phyloP scores from a whole-genome alignment of 2,888 invertebrate genomes.

The Phytoseiulus persimilis region DNA sequence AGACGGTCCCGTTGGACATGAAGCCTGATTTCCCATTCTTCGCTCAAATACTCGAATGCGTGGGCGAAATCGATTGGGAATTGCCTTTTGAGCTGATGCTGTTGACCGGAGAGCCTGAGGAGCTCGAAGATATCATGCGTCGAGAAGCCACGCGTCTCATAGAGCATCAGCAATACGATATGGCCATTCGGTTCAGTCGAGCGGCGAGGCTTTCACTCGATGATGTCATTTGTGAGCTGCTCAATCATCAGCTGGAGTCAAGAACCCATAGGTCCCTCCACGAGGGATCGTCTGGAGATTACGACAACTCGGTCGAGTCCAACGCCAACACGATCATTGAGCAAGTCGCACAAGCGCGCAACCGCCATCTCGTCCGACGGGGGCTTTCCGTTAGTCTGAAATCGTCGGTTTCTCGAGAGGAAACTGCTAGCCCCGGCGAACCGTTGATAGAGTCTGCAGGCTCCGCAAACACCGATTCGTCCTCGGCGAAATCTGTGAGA shows the following conservation, averaged over 20 bases:
- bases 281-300: not conserved
- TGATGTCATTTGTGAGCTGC: conserved; percentile 21
- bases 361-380: conserved; percentile 6
- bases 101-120: conserved; percentile 6
- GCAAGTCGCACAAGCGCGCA: not conserved
- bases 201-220: conserved; percentile 8
- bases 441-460: not conserved
- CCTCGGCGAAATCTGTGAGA: too few species aligned
- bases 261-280: not conserved
- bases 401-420: not conserved
- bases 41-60: conserved; percentile 10
- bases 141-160: conserved; percentile 11
- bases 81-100: conserved; percentile 7
- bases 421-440: not conserved
- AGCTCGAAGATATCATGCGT: not conserved
- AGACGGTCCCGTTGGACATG: not conserved
- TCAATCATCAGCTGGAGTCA: conserved; percentile 9
- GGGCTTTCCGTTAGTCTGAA: not conserved
- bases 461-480: not conserved
- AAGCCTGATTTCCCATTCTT: conserved; percentile 16
- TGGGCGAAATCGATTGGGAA: conserved; percentile 14
- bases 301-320: not conserved
- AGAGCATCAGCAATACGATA: not conserved
- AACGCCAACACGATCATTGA: not conserved
- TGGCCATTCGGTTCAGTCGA: conserved; percentile 14